These are phyloP conservation scores for Acridotheres tristis DNA, from an alignment of 2,797 vertebrate genomes.

Conservation along the genomic window DNA sequence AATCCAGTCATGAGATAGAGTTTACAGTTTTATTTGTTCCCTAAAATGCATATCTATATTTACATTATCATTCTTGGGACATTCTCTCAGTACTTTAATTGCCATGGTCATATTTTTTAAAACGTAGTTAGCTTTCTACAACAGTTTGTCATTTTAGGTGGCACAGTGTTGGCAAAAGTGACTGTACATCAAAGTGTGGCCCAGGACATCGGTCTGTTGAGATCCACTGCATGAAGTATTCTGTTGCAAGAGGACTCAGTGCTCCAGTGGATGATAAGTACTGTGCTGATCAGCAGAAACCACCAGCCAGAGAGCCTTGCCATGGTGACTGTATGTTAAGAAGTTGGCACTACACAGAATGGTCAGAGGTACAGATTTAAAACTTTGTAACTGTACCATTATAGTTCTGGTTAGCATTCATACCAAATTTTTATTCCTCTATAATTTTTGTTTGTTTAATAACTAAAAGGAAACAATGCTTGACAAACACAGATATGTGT, in stretches of 20 bases:
- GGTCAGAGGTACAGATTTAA: constrained; percentile 87
- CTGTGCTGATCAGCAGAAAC: constrained; percentile 85
- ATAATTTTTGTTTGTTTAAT: neutral
- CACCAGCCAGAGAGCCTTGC: constrained; percentile 86
- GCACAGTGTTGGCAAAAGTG: constrained; percentile 88
- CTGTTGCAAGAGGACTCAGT: constrained; percentile 79
- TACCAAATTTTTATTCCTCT: neutral
- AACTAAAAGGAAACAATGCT: neutral
- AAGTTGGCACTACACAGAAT: constrained; percentile 93
- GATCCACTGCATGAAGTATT: constrained; percentile 90
- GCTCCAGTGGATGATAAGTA: constrained; percentile 79
- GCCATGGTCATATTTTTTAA: neutral
- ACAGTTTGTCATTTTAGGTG: constrained; percentile 77
- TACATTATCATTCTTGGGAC: neutral
- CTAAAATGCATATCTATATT: neutral
- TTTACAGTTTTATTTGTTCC: neutral
- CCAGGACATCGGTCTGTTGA: constrained; percentile 87
- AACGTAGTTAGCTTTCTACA: constrained; percentile 22
- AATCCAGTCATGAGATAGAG: neutral
- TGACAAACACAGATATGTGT: neutral
- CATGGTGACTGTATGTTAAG: constrained; percentile 88
- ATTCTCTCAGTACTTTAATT: neutral
- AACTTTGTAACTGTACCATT: neutral
- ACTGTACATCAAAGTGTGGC: constrained; percentile 91
- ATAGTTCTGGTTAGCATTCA: neutral